Conservation (phyloP, 1,140 invertebrate species). For the Cryptotermes secundus region DNA sequence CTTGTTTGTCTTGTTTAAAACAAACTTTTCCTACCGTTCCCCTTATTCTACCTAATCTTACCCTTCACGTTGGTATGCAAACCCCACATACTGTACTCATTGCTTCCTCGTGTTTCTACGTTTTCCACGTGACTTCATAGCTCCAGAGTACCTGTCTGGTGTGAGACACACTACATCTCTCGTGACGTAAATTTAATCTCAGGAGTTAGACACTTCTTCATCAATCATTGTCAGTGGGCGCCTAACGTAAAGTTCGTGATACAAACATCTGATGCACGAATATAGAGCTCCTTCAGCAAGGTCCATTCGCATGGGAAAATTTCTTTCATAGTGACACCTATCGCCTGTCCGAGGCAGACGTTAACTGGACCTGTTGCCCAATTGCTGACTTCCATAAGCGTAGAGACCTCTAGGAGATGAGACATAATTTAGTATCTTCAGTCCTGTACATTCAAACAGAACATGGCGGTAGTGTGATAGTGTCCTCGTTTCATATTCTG, state of each 20-base stretch:
- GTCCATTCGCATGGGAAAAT: not conserved
- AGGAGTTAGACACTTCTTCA: not conserved
- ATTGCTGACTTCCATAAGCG: no score
- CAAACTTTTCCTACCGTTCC: not conserved
- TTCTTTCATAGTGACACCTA: not conserved
- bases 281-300: not conserved
- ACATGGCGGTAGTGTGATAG: no score
- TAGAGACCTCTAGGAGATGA: no score
- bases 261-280: not conserved
- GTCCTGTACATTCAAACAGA: no score
- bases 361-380: not conserved
- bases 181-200: conserved; percentile 12
- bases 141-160: not conserved
- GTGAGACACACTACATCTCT: not conserved
- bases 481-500: no score
- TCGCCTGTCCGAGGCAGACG: not conserved
- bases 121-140: conserved; percentile 6
- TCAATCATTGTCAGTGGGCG: not conserved
- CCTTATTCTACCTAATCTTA: not conserved
- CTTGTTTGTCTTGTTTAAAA: conserved; percentile 15
- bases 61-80: not conserved
- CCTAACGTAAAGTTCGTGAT: not conserved
- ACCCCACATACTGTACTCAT: not conserved
- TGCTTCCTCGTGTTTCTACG: not conserved
- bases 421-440: no score